Conservation (phyloP, 1,140 invertebrate genomes). For the Heliconius melpomene region DNA sequence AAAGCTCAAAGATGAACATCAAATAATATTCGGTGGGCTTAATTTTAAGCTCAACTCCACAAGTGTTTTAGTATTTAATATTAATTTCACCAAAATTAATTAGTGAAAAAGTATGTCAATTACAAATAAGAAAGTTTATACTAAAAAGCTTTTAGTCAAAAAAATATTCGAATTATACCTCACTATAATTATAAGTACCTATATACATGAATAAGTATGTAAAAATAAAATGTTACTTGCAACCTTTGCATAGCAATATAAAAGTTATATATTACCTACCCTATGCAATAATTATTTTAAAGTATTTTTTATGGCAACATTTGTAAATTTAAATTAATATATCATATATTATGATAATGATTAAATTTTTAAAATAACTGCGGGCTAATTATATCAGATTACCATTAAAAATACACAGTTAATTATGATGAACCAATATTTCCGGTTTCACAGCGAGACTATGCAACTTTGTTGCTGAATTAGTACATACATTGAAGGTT, state of each 20-base stretch:
- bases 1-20: conserved; percentile 12
- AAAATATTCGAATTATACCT: neutral
- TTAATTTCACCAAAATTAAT: neutral
- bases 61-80: neutral
- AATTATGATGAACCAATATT: conserved; percentile 7
- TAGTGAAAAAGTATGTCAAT: neutral
- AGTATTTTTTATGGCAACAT: neutral
- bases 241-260: neutral
- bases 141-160: too few relatives aligned
- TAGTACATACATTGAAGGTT: conserved; percentile 8
- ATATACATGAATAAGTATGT: neutral
- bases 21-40: conserved; percentile 16
- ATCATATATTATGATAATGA: neutral
- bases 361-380: neutral
- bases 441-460: conserved; percentile 13
- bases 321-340: neutral
- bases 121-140: too few relatives aligned
- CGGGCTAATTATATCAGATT: neutral
- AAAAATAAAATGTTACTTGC: too few relatives aligned
- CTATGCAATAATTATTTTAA: too few relatives aligned
- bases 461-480: conserved; percentile 35
- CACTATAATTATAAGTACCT: too few relatives aligned
- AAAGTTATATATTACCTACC: neutral
- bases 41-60: neutral
- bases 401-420: conserved; percentile 12